These are phyloP conservation scores for Yponomeuta cagnagella DNA, from an alignment of 2,888 invertebrate genomes.

Conservation along the genomic window DNA sequence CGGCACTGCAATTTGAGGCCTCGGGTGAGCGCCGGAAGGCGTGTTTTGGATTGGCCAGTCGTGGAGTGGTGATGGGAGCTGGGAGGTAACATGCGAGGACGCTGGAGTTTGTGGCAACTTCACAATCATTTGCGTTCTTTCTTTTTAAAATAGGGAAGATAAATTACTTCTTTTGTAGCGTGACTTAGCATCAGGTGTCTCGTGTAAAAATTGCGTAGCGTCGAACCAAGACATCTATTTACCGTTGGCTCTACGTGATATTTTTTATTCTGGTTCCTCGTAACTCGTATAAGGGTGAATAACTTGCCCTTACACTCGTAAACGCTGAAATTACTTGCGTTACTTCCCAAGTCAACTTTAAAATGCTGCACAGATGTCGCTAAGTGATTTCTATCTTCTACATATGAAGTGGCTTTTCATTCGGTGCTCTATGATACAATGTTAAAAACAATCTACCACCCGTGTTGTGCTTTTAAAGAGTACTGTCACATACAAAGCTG, in stretches of 20 bases:
- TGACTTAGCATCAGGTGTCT: no score
- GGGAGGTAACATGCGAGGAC: neutral
- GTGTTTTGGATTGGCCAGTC: neutral
- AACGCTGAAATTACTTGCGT: neutral
- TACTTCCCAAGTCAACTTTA: neutral
- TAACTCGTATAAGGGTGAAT: no score
- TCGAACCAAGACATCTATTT: no score
- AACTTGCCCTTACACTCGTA: no score
- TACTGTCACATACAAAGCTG: neutral
- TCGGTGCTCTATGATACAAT: neutral
- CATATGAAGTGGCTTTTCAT: neutral
- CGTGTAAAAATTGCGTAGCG: no score
- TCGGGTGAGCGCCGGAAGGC: neutral
- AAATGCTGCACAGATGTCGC: neutral
- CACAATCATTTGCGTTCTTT: no score
- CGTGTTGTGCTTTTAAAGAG: neutral
- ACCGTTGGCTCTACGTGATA: no score
- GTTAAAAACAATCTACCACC: neutral
- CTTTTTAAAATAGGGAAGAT: no score
- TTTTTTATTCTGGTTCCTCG: no score
- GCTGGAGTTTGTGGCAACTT: no score
- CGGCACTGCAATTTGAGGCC: slow-evolving; percentile 48
- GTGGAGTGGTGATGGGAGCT: neutral
- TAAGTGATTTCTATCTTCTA: neutral
- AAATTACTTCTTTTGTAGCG: no score